Base-by-base conservation (phyloP, 2,888 invertebrate genomes). In the Petrolisthes cinctipes region DNA sequence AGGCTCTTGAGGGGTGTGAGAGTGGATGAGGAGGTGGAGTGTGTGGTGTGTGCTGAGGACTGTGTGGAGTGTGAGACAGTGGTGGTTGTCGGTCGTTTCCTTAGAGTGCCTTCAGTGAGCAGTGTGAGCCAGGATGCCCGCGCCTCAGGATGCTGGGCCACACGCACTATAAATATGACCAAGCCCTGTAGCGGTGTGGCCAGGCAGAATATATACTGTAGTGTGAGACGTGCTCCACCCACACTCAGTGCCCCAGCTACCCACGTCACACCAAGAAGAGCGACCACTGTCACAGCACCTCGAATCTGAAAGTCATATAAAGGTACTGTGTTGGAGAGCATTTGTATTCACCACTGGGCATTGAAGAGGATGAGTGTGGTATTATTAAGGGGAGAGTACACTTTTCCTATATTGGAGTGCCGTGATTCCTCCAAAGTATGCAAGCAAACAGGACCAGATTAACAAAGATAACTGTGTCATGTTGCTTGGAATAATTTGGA, bases 121-220 rank as follows among this genome's bases (percentile, higher is more conserved):
- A 91, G 82, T 9, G 89, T 85, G 51, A 90, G 76, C 89, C 91
- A 91, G 17, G 91, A 83, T 23, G 82, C 83, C 9, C 91, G 86
- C 23, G 91, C 91, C 79, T 91, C 90, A 1, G 91, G 88, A 76
- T 88, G 89, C 56, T 90, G 91, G n/a, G 91, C 87, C 7, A 91
- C 76, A 92, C 92, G 91, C 5, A 92, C 91, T n/a, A 92, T 51
- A 87, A 92, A 92, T 61, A 92, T 92, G 66, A 92, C 91, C 86
- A 93, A 92, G 5, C 92, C 92, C 89, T 92, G 92, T 5, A 92
- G 86, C 9, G 92, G 92, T 79, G 92, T 92, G 57, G 92, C 89
- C 5, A 92, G 86, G 91, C 92, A 92, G 90, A 92, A 92, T n/a
- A 92, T 80, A 86, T 92, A 92, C 82, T 92, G 92, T 66, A 92